Base-by-base conservation (phyloP, 1,140 invertebrate genomes). In the Wasmannia auropunctata region DNA sequence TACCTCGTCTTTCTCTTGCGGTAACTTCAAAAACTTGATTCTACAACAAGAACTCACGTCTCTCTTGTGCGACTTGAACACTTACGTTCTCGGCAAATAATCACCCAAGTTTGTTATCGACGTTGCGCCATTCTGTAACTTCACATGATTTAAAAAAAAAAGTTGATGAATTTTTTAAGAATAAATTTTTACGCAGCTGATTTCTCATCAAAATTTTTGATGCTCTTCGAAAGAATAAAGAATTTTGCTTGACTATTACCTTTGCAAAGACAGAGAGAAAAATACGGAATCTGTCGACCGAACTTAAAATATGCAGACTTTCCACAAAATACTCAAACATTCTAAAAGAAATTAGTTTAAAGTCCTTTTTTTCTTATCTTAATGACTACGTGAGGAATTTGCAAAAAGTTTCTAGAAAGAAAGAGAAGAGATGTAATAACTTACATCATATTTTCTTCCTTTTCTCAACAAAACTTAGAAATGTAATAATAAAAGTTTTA, bases 401-500 rank as follows among this genome's bases (percentile, higher is more conserved):
- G 25, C 6, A 34, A 51, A 67, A 67, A 80, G 31, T 80, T n/a
- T 37, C 0, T 28, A 25, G 37, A 0, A 7, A 60, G n/a, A 28
- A 11, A 56, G 8, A 11, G 22, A n/a, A 10, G 37, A 43, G 62
- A 62, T 34, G 3, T 40, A 40, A 70, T 60, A 46, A n/a, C 37
- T 72, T 72, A 16, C 19, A 14, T 46, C 19, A 16, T 34, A 25
- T 19, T 81, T 65, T 34, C 3, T 22, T 74, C 16, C 4, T n/a
- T 37, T 58, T 34, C 22, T 19, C 37, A 16, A 56, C 49, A 46
- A 60, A 74, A 72, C 16, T 72, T 46, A 11, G 5, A 56, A 56
- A 37, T 22, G 31, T 37, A 72, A 51, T 54, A 25, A 58, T 69
- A 80, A 40, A 54, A 81, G 49, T 81, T 74, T 83, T 46, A 83